Base-by-base conservation (phyloP, 2,797 vertebrate species). In the Chaetophractus vellerosus region DNA sequence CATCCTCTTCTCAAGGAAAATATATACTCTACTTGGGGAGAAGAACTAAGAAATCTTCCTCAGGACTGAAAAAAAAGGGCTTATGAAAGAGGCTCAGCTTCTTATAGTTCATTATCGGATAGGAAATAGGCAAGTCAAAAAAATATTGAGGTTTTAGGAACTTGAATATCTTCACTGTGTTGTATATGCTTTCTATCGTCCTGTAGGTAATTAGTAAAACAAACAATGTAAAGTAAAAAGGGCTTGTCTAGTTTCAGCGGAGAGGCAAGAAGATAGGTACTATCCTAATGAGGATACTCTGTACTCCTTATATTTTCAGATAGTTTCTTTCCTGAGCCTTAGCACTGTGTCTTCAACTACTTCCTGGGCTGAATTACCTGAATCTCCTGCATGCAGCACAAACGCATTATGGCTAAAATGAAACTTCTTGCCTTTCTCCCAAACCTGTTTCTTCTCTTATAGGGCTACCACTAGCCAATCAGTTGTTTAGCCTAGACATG, bases 41-140 rank as follows among this genome's bases (percentile, higher is more conserved):
- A 71, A 90, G 23, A 90, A 74, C 59, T 90, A 79, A 82, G 41
- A 79, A 66, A 23, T 38, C n/a, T 86, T 92, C 68, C 61, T 85
- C 9, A 89, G 84, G 69, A 81, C 36, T 85, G 36, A 79, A 48
- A 41, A 81, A 69, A 88, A 88, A 61, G 63, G 48, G 45, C 9
- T 7, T 90, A 21, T 89, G 33, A 55, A 83, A 79, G 76, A 68
- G 18, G 45, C 36, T 88, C 92, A 69, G 24, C 4, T 24, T 95
- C 36, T 66, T 79, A 50, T 41, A 95, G 10, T 72, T 86, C 21
- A 57, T n/a, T 90, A 88, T 79, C 78, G n/a, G 79, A 24, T 48
- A 71, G 24, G 55, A 82, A 94, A 78, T 87, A 87, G 50, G 28
- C 36, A 93, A 86, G 14, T 90, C 28, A 50, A 94, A 63, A 82